These are phyloP conservation scores for Fulica atra DNA, from an alignment of 2,113 vertebrate genomes.

Conservation along the genomic window DNA sequence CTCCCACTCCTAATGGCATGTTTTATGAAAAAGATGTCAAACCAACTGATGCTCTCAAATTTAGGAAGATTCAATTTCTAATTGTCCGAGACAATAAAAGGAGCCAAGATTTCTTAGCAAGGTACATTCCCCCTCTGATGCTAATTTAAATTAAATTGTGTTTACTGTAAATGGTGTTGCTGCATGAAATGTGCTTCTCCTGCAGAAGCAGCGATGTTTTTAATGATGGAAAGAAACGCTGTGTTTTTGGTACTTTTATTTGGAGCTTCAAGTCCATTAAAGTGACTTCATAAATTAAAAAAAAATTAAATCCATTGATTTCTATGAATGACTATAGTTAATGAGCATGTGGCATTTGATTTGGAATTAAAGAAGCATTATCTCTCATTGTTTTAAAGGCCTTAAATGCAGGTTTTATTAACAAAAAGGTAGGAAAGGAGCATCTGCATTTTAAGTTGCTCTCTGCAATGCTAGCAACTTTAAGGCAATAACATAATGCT, in stretches of 20 bases:
- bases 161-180: slow-evolving; percentile 58
- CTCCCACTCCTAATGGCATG: neutral
- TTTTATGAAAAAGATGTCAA: neutral
- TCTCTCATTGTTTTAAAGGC: slow-evolving; percentile 26
- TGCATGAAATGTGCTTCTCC: slow-evolving; percentile 13
- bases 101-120: slow-evolving; percentile 13
- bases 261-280: slow-evolving; percentile 55
- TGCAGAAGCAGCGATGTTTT: slow-evolving; percentile 9
- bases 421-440: neutral
- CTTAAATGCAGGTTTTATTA: slow-evolving; percentile 33
- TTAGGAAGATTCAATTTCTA: slow-evolving; percentile 5
- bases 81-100: slow-evolving; percentile 19
- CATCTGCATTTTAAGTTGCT: neutral
- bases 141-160: slow-evolving; percentile 49
- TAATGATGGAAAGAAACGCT: slow-evolving; percentile 13
- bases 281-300: slow-evolving; percentile 46
- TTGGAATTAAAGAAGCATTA: slow-evolving; percentile 43
- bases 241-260: slow-evolving; percentile 35
- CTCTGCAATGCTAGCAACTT: neutral
- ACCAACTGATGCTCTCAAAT: neutral
- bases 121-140: slow-evolving; percentile 7
- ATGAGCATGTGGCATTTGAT: slow-evolving; percentile 25
- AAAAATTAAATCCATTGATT: slow-evolving; percentile 26
- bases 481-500: neutral
- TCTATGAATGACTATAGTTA: slow-evolving; percentile 35